phyloP scores from a whole-genome alignment of 2,797 vertebrate genomes.

The Simalia tracyae region DNA sequence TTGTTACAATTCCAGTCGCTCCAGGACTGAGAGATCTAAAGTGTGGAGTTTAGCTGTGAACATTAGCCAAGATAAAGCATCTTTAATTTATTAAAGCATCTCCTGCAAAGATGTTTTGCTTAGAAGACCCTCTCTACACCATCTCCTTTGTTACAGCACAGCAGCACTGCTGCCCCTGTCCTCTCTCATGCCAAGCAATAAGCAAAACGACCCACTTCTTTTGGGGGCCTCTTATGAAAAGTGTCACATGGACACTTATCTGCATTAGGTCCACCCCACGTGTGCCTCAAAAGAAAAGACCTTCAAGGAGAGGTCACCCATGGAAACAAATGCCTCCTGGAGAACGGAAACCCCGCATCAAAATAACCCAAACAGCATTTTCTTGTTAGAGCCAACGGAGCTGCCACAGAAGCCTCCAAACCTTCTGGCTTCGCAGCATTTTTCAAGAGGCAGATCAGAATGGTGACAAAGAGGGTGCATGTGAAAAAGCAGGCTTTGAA shows the following conservation, averaged over 20 bases:
- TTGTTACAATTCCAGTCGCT: slow-evolving; percentile 46
- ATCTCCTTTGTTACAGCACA: background rate
- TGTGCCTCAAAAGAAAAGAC: too few species aligned
- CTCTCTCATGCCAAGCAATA: background rate
- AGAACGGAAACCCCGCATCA: background rate
- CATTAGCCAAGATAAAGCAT: slow-evolving; percentile 55
- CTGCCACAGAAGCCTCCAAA: background rate
- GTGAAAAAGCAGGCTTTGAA: background rate
- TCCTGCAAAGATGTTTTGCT: slow-evolving; percentile 42
- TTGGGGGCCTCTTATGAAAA: background rate
- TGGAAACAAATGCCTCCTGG: background rate
- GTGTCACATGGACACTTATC: too few species aligned
- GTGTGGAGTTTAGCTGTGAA: slow-evolving; percentile 32
- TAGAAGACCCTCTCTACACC: slow-evolving; percentile 30
- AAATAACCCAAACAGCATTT: background rate
- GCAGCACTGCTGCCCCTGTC: background rate
- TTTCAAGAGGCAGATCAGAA: background rate
- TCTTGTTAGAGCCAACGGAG: background rate
- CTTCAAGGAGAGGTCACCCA: background rate
- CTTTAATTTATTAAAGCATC: slow-evolving; percentile 35
- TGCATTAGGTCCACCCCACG: background rate
- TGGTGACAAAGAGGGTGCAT: background rate
- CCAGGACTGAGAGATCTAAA: slow-evolving; percentile 55
- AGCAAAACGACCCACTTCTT: background rate
- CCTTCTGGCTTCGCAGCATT: background rate